Evolutionary conservation across 2,888 invertebrate genomes (phyloP), one percentile per base, ranked within the genome.

Genomic region (Sinodicranocentrus sp.): DNA sequence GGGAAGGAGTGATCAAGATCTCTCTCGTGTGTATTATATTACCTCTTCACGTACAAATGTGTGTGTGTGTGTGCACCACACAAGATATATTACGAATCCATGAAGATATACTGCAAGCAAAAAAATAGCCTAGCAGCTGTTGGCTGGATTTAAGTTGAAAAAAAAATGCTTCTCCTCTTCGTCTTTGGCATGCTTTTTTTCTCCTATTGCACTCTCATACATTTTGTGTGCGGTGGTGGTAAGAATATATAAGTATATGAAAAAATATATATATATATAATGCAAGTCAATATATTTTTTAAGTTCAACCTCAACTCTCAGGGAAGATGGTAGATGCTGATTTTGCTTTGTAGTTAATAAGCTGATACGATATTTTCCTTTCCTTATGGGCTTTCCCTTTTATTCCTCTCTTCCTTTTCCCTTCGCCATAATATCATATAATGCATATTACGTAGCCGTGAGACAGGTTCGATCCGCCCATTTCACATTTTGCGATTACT

Each of bases 381-480:
- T 67, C 63, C 39, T 76, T 52, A 63, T 78, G 48, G 63, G 26
- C 61, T 61, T 63, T 59, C 71, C 70, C 78, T 48, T 63, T 48
- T 26, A 39, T 61, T 23, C 54, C 54, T 76, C 39, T 59, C 59
- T 26, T 59, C 28, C 59, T 26, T 67, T 75, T 43, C 44, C 23
- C 65, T 39, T 39, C 61, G 26, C 17, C 21, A 61, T 61, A 13
- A 52, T 59, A 52, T 52, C 52, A 52, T 19, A 52, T 13, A 67
- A 76, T 39, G 65, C 63, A 65, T 65, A 63, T 67, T 67, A 71
- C 61, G 28, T 78, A 13, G 78, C 78, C 71, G 70, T 78, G 71
- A 78, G 78, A 78, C 78, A 71, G 78, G 71, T 71, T 78, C 52
- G 78, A 78, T 59, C 78, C 78, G 78, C 78, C 78, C 70, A 78